These are phyloP conservation scores for Drosophila atroscutellata DNA, from an alignment of 2,888 invertebrate genomes.

Conservation along the genomic window DNA sequence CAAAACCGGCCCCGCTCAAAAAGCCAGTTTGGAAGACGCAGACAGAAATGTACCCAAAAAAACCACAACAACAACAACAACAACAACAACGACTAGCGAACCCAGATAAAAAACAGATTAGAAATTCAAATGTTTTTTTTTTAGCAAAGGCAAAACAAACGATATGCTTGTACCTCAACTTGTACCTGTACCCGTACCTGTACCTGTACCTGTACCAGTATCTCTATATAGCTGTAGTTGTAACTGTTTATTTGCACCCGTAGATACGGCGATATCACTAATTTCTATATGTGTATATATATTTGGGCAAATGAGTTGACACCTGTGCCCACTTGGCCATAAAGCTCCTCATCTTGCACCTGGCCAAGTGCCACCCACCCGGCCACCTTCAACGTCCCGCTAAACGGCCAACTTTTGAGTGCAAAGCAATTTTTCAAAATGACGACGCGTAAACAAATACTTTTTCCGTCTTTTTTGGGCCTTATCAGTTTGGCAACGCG, in stretches of 20 bases:
- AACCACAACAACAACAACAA: slow-evolving; percentile 16
- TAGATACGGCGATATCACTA: slow-evolving; percentile 52
- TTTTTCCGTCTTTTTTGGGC: slow-evolving; percentile 20
- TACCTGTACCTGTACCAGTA: slow-evolving; percentile 8
- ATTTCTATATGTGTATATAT: slow-evolving; percentile 16
- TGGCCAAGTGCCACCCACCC: neutral
- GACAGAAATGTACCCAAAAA: slow-evolving; percentile 36
- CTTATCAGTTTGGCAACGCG: slow-evolving; percentile 59
- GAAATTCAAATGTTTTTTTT: slow-evolving; percentile 70
- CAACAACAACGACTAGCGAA: slow-evolving; percentile 21
- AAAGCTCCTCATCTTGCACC: slow-evolving; percentile 48
- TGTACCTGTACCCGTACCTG: neutral
- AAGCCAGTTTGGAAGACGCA: slow-evolving; percentile 63
- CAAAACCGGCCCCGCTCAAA: slow-evolving; percentile 61
- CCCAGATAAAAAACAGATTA: slow-evolving; percentile 74
- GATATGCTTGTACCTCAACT: slow-evolving; percentile 15
- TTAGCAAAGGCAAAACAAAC: slow-evolving; percentile 24
- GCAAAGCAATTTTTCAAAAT: slow-evolving; percentile 67
- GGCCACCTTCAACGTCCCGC: neutral
- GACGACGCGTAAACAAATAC: slow-evolving; percentile 67
- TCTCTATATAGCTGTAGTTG: neutral
- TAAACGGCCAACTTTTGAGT: slow-evolving; percentile 36
- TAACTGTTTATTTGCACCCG: slow-evolving; percentile 40
- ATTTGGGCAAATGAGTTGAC: slow-evolving; percentile 43
- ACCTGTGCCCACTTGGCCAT: slow-evolving; percentile 69